Evolutionary conservation across 2,888 invertebrate genomes (phyloP).

Genomic region (Piscicola geometra): DNA sequence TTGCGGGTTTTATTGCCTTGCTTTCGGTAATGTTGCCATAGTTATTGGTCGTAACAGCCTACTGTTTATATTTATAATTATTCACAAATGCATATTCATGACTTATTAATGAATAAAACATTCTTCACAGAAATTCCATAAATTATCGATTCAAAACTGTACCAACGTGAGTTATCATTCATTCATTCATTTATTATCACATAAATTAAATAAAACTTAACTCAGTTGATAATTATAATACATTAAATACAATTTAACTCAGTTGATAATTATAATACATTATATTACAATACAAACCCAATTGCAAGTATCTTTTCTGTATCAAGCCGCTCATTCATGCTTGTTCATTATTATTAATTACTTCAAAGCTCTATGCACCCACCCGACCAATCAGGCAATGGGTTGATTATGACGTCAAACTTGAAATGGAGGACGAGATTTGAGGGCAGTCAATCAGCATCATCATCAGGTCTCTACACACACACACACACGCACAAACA

Average conservation of each 20-base stretch:
- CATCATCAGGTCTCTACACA: not conserved
- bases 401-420: slow-evolving; percentile 29
- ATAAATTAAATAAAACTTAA: not conserved
- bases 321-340: not conserved
- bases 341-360: no score
- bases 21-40: not conserved
- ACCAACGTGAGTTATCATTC: slow-evolving; percentile 9
- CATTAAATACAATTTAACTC: not conserved
- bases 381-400: slow-evolving; percentile 15
- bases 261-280: not conserved
- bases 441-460: not conserved
- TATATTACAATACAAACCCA: not conserved
- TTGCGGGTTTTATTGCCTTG: not conserved
- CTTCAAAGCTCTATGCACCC: no score
- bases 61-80: not conserved
- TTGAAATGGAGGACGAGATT: slow-evolving; percentile 34
- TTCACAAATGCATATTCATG: not conserved
- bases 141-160: slow-evolving; percentile 29
- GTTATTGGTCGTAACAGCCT: not conserved
- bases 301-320: not conserved
- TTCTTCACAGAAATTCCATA: slow-evolving; percentile 27
- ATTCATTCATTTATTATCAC: not conserved
- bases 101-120: not conserved
- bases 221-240: not conserved
- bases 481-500: no score